These are phyloP conservation scores for Tubulanus polymorphus DNA, from an alignment of 2,888 invertebrate genomes.

Conservation along the genomic window DNA sequence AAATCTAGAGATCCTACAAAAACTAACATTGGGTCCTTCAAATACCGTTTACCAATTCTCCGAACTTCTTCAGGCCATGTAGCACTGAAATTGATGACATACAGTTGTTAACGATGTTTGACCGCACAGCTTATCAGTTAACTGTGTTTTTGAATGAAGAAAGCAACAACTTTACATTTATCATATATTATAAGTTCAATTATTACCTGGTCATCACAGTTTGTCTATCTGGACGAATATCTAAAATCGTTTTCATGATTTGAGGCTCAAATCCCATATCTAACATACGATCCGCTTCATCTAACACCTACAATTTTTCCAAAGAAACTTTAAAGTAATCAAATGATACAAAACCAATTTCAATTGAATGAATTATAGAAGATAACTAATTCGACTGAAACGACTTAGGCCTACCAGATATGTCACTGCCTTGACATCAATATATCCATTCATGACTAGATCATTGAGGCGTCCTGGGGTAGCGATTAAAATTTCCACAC, in stretches of 20 bases:
- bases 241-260: conserved; percentile 57
- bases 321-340: background rate
- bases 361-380: too few species aligned
- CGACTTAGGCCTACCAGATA: conserved; percentile 63
- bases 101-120: too few species aligned
- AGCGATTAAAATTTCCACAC: conserved; percentile 92
- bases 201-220: conserved; percentile 94
- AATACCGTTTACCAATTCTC: conserved; percentile 77
- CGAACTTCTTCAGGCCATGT: conserved; percentile 91
- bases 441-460: conserved; percentile 63
- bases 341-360: background rate
- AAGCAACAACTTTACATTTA: background rate
- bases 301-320: conserved; percentile 62
- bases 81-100: conserved; percentile 60
- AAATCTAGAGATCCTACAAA: conserved; percentile 81
- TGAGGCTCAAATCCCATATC: conserved; percentile 61
- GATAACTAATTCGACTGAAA: background rate
- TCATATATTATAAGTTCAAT: background rate
- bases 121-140: too few species aligned
- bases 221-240: conserved; percentile 72
- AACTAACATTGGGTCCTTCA: conserved; percentile 84
- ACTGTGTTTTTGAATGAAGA: background rate
- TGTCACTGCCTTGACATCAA: conserved; percentile 76
- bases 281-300: conserved; percentile 76
- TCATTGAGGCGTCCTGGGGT: conserved; percentile 92